Evolutionary conservation across 2,113 vertebrate species (phyloP), one percentile per base, ranked within the genome.

Genomic region (Scytalopus superciliaris): DNA sequence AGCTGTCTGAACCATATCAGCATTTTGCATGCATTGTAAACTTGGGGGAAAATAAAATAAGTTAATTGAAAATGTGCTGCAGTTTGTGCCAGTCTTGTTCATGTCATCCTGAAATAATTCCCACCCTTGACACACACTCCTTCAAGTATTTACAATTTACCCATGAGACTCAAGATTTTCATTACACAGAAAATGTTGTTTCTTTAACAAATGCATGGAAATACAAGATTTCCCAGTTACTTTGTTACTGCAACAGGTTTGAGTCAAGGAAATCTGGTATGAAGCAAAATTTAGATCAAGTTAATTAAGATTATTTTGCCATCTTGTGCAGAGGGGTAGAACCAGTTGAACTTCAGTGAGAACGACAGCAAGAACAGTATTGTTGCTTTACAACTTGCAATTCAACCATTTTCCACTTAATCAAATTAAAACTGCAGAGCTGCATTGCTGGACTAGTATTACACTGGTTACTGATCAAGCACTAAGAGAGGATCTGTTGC

Each of bases 11-110:
- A 86, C 86, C 27, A 2, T 95, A 95, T 84, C 93, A 95, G 44
- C 55, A 53, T 62, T 82, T 88, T 90, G 40, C 82, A 86, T 44
- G 69, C 87, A 87, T 76, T 95, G 64, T 94, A 90, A 95, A 87
- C 50, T 66, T 3, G 0, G 37, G 69, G 50, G n/a, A 90, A 70
- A 67, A 57, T 72, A 87, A 94, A 94, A 86, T 66, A 86, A 84
- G 47, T 91, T 93, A 93, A 94, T 92, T 85, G 90, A 85, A 91
- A 83, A 66, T 12, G 21, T 50, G 64, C 49, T 78, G 35, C 73
- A 55, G 31, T 81, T 90, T 95, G 42, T 84, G 73, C 28, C 53
- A 62, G 44, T 62, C 69, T 55, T 52, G 37, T 24, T 90, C 68
- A 62, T 56, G 75, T 72, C 82, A 73, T n/a, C 49, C 75, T 86